Base-by-base conservation (phyloP, 1,140 invertebrate species). In the Notospermus geniculatus region DNA sequence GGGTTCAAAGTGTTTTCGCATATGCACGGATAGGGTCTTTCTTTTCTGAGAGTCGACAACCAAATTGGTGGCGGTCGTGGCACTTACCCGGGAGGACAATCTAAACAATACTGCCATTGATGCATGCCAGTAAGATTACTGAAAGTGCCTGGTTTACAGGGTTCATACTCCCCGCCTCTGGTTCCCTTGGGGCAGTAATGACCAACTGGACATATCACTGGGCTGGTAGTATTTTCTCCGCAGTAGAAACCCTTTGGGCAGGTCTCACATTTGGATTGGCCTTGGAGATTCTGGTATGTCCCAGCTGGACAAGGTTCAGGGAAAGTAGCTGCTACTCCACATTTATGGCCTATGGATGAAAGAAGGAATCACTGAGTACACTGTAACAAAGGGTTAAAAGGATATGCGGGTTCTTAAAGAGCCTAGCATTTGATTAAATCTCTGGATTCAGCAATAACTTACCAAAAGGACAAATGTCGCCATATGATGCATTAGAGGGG, bases 201-300 rank as follows among this genome's bases (percentile, higher is more conserved):
- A 29, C 76, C 74, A 27, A 60, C 60, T 0, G 77, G 77, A 61
- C 77, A 79, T n/a, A 63, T 62, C 45, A 73, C 59, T 17, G 77
- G 75, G 27, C 68, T 60, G 50, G 65, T 67, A 29, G 75, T 76
- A 54, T 70, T 70, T 1, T 70, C 19, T 0, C 70, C 62, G 55
- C 77, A 79, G 63, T 79, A 76, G 64, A 67, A 62, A n/a, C 75
- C 75, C 15, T 52, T 57, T n/a, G 75, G 75, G 64, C 77, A 79
- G 53, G 57, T 41, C 0, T 59, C 28, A 64, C 77, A 79, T 11
- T 60, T 27, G 9, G 65, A 56, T 32, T 60, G 65, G 7, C 75
- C 54, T 17, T 70, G 69, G 17, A 64, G 53, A 43, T 74, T 71
- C 39, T 69, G 62, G 54, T 73, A 79, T 0, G 59, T 67, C 9